These are phyloP conservation scores for mouse (Mus musculus) DNA, from an alignment of 2,113 vertebrate species.

Conservation along the genomic window GRCm39 chr13:58903001-58903500, in stretches of 20 bases:
- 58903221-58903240: background rate
- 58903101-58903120: conserved; percentile 22
- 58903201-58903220: background rate
- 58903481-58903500: background rate
- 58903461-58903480: background rate
- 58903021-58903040: background rate
- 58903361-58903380: background rate
- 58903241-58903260: background rate
- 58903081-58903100: conserved; percentile 63
- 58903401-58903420: background rate
- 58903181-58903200: background rate
- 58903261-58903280: background rate
- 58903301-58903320: background rate
- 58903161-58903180: no score
- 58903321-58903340: background rate
- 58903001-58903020: background rate
- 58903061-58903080: conserved; percentile 58
- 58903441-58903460: background rate
- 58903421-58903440: background rate
- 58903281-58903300: no score
- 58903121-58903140: background rate
- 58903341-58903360: background rate
- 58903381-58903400: no score
- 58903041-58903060: background rate
- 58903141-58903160: background rate